A percentile compares a stretch with the other conserved stretches of the same genome.
These are phyloP conservation scores for Andrena fulva DNA, from an alignment of 2,888 invertebrate genomes.

Conservation along the genomic window DNA sequence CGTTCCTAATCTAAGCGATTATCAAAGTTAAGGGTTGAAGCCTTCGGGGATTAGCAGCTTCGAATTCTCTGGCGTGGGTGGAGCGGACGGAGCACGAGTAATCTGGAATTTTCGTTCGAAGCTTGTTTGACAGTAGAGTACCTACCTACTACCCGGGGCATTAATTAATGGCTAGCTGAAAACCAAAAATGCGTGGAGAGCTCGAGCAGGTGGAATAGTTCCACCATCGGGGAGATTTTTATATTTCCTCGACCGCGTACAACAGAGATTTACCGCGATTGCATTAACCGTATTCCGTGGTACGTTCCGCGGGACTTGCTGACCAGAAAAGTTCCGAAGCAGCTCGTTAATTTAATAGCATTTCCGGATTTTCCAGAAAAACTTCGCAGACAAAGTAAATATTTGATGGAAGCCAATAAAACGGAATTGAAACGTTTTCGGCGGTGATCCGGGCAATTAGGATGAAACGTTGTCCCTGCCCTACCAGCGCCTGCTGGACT, in stretches of 20 bases:
- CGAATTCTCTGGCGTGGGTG: neutral
- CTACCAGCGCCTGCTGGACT: neutral
- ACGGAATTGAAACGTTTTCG: slow-evolving; percentile 43
- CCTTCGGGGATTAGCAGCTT: slow-evolving; percentile 1
- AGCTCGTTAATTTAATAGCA: slow-evolving; percentile 66
- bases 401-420: slow-evolving; percentile 55
- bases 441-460: slow-evolving; percentile 35
- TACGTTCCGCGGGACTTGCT: slow-evolving; percentile 37
- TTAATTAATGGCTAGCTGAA: slow-evolving; percentile 27
- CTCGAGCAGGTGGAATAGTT: neutral
- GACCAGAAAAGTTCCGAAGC: slow-evolving; percentile 48
- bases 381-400: slow-evolving; percentile 65
- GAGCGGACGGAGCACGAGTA: neutral
- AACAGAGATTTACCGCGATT: slow-evolving; percentile 42
- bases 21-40: slow-evolving; percentile 6
- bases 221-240: slow-evolving; percentile 8
- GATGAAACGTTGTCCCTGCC: slow-evolving; percentile 2
- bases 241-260: neutral
- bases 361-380: slow-evolving; percentile 56
- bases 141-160: neutral
- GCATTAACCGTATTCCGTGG: slow-evolving; percentile 31
- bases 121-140: slow-evolving; percentile 4
- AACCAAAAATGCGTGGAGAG: neutral
- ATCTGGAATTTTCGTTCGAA: slow-evolving; percentile 8
- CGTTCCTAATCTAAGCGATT: slow-evolving; percentile 4